These are phyloP conservation scores for Himalopsyche kuldschensis DNA, from an alignment of 2,888 invertebrate species.

Conservation along the genomic window DNA sequence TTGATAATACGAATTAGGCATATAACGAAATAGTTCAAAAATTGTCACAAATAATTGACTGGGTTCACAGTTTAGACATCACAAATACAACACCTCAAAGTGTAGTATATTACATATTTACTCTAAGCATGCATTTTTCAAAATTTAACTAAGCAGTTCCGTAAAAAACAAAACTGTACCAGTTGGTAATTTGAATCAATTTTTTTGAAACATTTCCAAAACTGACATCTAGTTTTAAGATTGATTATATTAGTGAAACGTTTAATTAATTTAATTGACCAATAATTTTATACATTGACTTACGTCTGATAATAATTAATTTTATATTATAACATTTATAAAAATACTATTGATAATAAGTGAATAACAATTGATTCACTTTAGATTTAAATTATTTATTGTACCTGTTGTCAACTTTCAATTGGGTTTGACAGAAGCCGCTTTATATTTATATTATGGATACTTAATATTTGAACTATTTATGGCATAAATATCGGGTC, in stretches of 20 bases:
- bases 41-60: background rate
- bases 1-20: background rate
- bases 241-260: background rate
- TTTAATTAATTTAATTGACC: background rate
- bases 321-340: background rate
- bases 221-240: background rate
- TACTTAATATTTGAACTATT: too few species aligned
- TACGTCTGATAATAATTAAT: background rate
- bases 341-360: background rate
- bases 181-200: slow-evolving; percentile 1
- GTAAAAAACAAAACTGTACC: background rate
- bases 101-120: too few species aligned
- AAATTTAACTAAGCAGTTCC: background rate
- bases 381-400: slow-evolving; percentile 34
- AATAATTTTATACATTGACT: background rate
- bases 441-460: too few species aligned
- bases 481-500: too few species aligned
- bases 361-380: background rate
- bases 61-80: background rate
- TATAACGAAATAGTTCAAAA: background rate
- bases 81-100: background rate
- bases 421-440: slow-evolving; percentile 56
- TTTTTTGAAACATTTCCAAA: background rate
- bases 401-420: slow-evolving; percentile 50
- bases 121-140: background rate